phyloP scores from a whole-genome alignment of 2,888 invertebrate genomes.

The Loripinus fragilis region DNA sequence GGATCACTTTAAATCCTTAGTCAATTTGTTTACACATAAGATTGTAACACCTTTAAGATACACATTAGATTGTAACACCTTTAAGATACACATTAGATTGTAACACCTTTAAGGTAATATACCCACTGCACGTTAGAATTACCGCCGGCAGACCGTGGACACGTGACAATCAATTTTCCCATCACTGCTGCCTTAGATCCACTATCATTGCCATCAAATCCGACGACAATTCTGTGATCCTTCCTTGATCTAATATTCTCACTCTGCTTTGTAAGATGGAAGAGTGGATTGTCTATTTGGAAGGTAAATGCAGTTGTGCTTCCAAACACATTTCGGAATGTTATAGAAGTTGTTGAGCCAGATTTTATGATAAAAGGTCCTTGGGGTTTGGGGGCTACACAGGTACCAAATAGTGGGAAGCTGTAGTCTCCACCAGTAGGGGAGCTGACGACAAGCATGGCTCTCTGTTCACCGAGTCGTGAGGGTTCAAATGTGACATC shows the following conservation, averaged over 20 bases:
- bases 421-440: constrained; percentile 82
- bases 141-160: constrained; percentile 81
- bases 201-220: constrained; percentile 82
- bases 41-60: too few species aligned
- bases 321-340: constrained; percentile 85
- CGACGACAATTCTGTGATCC: constrained; percentile 82
- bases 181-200: constrained; percentile 81
- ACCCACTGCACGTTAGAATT: constrained; percentile 83
- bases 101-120: constrained; percentile 83
- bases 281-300: constrained; percentile 84
- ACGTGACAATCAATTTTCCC: constrained; percentile 82
- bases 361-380: constrained; percentile 84
- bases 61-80: too few species aligned
- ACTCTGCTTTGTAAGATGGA: constrained; percentile 82
- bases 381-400: constrained; percentile 85
- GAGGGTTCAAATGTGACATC: constrained; percentile 83
- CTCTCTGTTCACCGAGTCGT: constrained; percentile 81
- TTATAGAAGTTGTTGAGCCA: constrained; percentile 81
- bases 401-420: constrained; percentile 84
- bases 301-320: constrained; percentile 83
- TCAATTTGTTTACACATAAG: too few species aligned
- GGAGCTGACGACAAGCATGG: constrained; percentile 79
- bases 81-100: constrained; percentile 75
- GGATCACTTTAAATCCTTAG: too few species aligned
- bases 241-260: constrained; percentile 83